A percentile compares a stretch with the other conserved stretches of the same genome.
Conservation (phyloP, 2,113 vertebrate species). For the Lates calcarifer region DNA sequence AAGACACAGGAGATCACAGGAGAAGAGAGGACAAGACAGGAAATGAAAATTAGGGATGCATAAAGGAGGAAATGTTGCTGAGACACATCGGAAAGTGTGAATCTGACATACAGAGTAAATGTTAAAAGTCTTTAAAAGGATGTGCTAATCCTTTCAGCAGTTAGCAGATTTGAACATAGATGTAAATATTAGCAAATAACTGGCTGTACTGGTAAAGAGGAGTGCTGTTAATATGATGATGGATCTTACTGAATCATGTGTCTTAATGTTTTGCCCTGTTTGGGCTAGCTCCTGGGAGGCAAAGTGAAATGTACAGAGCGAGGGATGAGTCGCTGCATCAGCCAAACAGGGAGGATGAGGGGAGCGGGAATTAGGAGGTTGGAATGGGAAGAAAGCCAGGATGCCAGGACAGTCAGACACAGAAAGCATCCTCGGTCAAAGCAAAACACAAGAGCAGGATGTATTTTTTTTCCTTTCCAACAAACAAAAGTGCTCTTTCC, state of each 20-base stretch:
- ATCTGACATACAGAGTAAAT: slow-evolving; percentile 46
- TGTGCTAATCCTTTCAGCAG: slow-evolving; percentile 45
- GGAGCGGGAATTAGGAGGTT: slow-evolving; percentile 37
- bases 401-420: slow-evolving; percentile 61
- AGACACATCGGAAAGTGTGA: slow-evolving; percentile 74
- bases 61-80: slow-evolving; percentile 78
- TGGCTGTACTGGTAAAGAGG: slow-evolving; percentile 18
- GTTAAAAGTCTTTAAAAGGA: slow-evolving; percentile 51
- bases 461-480: slow-evolving; percentile 36
- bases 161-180: slow-evolving; percentile 45
- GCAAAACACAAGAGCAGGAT: slow-evolving; percentile 39
- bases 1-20: slow-evolving; percentile 68
- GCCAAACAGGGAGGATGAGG: slow-evolving; percentile 60
- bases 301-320: slow-evolving; percentile 28
- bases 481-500: slow-evolving; percentile 39
- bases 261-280: slow-evolving; percentile 40
- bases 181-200: slow-evolving; percentile 35
- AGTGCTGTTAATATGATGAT: slow-evolving; percentile 25
- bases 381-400: slow-evolving; percentile 63
- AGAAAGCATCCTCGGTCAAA: slow-evolving; percentile 70
- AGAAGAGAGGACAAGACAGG: slow-evolving; percentile 82
- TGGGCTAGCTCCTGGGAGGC: slow-evolving; percentile 38
- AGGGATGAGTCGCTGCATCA: slow-evolving; percentile 64
- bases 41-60: slow-evolving; percentile 84
- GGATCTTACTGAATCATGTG: slow-evolving; percentile 22